Base-by-base conservation (phyloP, 1,140 invertebrate genomes). In the Ceratitis capitata region DNA sequence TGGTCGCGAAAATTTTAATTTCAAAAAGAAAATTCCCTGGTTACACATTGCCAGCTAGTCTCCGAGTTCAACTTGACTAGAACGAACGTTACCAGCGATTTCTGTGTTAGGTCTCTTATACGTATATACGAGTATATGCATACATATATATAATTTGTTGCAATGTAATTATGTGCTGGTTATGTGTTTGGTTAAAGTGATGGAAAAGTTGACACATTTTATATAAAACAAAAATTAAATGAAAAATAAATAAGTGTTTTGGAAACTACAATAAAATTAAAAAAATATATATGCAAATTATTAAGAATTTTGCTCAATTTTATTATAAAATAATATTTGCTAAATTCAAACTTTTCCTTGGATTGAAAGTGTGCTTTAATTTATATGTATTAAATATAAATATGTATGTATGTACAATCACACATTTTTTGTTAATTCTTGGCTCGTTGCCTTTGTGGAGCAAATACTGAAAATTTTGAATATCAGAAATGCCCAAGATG, bases 1-100 rank as follows among this genome's bases (percentile, higher is more conserved):
- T 32, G 69, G 69, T 47, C 23, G 69, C 45, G 39, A 78, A 78
- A 39, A 39, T 78, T 78, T 78, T 78, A 35, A 16, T 23, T 45
- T 78, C 39, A 19, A 78, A 42, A 19, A 78, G 6, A 19, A 16
- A 32, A 29, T 23, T 45, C 26, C 14, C 14, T 35, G 39, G 35
- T 26, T 26, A 23, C n/a, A 61, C 12, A 61, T 82, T 45, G 32
- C 53, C 49, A 58, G n/a, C 89, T 90, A 90, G 89, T 90, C 89
- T 89, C 82, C 87, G 87, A 89, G 88, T 85, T 88, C 87, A 84
- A 87, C 87, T 87, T 89, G 88, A 87, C 89, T 89, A 89, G 89
- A 89, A 90, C 89, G 88, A 88, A 87, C 90, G 89, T 87, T 88
- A 88, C 86, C 90, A 89, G 89, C 88, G 87, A 89, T 87, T 88